These are phyloP conservation scores for Brachionus rotundiformis DNA, from an alignment of 1,140 invertebrate species.

Conservation along the genomic window DNA sequence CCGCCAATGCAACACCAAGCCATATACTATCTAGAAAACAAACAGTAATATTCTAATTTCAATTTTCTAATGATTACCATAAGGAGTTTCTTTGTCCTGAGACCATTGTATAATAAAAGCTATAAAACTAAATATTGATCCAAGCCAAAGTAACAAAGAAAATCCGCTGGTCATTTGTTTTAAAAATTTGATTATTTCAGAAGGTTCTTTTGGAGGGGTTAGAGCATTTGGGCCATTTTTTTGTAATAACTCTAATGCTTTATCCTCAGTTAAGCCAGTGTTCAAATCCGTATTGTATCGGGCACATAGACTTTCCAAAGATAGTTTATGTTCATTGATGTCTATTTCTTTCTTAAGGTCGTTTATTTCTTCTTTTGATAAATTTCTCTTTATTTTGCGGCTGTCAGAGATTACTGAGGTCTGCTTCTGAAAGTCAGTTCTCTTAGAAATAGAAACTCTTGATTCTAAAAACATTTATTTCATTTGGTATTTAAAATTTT, in stretches of 20 bases:
- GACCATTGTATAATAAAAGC: conserved; percentile 55
- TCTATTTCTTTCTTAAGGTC: conserved; percentile 42
- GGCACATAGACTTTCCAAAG: background rate
- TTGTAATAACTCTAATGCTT: conserved; percentile 65
- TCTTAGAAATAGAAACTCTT: background rate
- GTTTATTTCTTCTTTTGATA: conserved; percentile 1
- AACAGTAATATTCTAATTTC: too few species aligned
- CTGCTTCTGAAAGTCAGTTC: background rate
- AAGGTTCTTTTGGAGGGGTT: conserved; percentile 63
- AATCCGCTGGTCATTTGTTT: conserved; percentile 63
- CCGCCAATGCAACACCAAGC: conserved; percentile 82
- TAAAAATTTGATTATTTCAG: conserved; percentile 62
- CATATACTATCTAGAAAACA: conserved; percentile 73
- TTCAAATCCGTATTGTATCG: background rate
- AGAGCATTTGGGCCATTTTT: conserved; percentile 58
- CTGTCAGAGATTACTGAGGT: background rate
- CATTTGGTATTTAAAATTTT: too few species aligned
- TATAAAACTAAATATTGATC: conserved; percentile 61
- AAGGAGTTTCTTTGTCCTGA: conserved; percentile 17
- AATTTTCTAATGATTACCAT: background rate
- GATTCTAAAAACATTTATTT: background rate
- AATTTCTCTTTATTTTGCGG: background rate
- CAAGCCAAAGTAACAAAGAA: conserved; percentile 60
- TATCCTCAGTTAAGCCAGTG: conserved; percentile 66
- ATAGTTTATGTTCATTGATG: conserved; percentile 35